Percentiles rank a stretch among this genome's conserved stretches.
Conservation (phyloP, 1,140 invertebrate genomes). For the Lordiphosa collinella region DNA sequence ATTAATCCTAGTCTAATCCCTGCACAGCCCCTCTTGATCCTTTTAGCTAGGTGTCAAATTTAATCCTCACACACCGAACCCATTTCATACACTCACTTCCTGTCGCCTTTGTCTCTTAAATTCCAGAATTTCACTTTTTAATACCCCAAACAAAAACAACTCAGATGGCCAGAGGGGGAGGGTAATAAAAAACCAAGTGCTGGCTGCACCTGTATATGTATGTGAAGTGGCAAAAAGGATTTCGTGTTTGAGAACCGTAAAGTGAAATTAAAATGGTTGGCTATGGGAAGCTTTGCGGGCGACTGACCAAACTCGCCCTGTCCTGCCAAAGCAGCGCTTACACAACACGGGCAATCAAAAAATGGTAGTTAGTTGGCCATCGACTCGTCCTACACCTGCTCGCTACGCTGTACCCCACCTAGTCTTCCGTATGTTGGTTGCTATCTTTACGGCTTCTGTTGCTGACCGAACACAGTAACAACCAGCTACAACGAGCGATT, state of each 20-base stretch:
- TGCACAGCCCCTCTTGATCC: too few species aligned
- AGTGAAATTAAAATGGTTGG: slow-evolving; percentile 73
- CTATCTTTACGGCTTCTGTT: slow-evolving; percentile 46
- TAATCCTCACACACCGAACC: too few species aligned
- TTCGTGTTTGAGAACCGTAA: slow-evolving; percentile 75
- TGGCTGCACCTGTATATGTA: slow-evolving; percentile 29
- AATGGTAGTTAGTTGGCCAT: slow-evolving; percentile 51
- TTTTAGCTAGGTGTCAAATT: too few species aligned
- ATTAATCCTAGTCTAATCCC: too few species aligned
- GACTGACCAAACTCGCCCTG: slow-evolving; percentile 40
- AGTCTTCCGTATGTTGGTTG: slow-evolving; percentile 30
- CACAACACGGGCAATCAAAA: slow-evolving; percentile 58
- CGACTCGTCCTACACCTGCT: slow-evolving; percentile 51
- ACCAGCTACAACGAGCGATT: slow-evolving; percentile 62
- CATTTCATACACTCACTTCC: background rate
- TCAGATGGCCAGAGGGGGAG: slow-evolving; percentile 18
- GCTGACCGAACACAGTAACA: slow-evolving; percentile 40
- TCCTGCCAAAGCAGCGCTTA: slow-evolving; percentile 41
- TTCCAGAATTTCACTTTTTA: slow-evolving; percentile 59
- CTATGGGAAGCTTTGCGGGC: slow-evolving; percentile 34
- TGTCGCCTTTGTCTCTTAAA: slow-evolving; percentile 16
- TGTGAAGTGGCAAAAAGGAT: slow-evolving; percentile 57
- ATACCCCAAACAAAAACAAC: slow-evolving; percentile 45
- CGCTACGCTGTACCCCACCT: background rate
- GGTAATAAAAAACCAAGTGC: slow-evolving; percentile 58